Evolutionary conservation across 2,888 invertebrate genomes (phyloP).

Genomic region (Aproaerema taeniolella): DNA sequence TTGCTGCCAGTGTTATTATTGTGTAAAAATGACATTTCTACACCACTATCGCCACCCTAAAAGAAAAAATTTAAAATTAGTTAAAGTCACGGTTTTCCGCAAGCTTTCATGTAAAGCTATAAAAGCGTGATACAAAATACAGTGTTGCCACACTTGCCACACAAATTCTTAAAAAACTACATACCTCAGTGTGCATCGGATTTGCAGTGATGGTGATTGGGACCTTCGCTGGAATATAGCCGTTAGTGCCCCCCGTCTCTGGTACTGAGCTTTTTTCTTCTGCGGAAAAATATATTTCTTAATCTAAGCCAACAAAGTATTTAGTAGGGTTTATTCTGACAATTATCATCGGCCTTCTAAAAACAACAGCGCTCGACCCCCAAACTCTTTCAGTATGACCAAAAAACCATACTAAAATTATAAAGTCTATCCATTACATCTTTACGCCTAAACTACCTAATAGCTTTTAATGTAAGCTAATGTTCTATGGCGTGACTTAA

Average conservation of each 20-base stretch:
- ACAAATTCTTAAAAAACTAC: slow-evolving; percentile 19
- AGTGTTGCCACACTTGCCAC: background rate
- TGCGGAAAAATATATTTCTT: slow-evolving; percentile 48
- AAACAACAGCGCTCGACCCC: too few species aligned
- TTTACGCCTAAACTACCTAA: too few species aligned
- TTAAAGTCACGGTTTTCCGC: background rate
- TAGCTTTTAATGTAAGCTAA: too few species aligned
- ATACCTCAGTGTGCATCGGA: slow-evolving; percentile 86
- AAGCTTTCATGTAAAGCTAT: too few species aligned
- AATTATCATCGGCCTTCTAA: too few species aligned
- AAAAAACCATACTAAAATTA: too few species aligned
- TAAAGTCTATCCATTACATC: too few species aligned
- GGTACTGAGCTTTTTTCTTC: slow-evolving; percentile 63
- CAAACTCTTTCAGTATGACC: too few species aligned
- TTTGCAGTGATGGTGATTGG: slow-evolving; percentile 86
- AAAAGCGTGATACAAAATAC: too few species aligned
- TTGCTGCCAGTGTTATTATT: slow-evolving; percentile 78
- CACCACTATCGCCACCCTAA: slow-evolving; percentile 62
- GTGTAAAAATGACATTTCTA: slow-evolving; percentile 84
- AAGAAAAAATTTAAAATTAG: slow-evolving; percentile 16
- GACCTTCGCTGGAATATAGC: slow-evolving; percentile 70
- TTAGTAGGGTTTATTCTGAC: background rate
- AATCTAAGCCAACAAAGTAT: slow-evolving; percentile 3
- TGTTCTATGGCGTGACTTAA: too few species aligned
- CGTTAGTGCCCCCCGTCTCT: slow-evolving; percentile 56